Evolutionary conservation across 2,113 vertebrate genomes (phyloP).

Genomic region (Mirounga angustirostris): DNA sequence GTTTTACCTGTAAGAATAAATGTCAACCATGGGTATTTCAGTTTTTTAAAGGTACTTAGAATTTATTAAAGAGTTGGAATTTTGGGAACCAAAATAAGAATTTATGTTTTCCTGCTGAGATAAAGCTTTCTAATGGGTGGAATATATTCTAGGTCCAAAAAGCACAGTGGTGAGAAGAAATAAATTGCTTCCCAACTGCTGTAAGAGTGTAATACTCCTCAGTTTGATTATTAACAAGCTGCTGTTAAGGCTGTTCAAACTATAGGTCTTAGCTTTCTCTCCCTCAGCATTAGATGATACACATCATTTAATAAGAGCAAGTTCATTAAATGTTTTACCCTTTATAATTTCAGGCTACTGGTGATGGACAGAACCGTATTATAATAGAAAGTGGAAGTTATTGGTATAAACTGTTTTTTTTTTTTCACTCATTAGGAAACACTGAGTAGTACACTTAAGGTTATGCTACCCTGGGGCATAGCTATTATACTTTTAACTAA

Average conservation of each 20-base stretch:
- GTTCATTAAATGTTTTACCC: slow-evolving; percentile 75
- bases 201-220: slow-evolving; percentile 50
- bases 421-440: slow-evolving; percentile 37
- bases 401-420: slow-evolving; percentile 41
- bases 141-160: slow-evolving; percentile 74
- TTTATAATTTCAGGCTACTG: slow-evolving; percentile 67
- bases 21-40: slow-evolving; percentile 39
- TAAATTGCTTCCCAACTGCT: slow-evolving; percentile 74
- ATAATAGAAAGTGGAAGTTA: slow-evolving; percentile 57
- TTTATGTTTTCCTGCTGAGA: slow-evolving; percentile 76
- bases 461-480: slow-evolving; percentile 42
- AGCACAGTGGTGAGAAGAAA: slow-evolving; percentile 69
- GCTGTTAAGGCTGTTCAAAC: slow-evolving; percentile 75
- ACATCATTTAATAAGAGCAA: slow-evolving; percentile 70
- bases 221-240: slow-evolving; percentile 72
- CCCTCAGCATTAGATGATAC: slow-evolving; percentile 25
- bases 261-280: slow-evolving; percentile 64
- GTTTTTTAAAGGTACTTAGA: slow-evolving; percentile 70
- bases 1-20: slow-evolving; percentile 74
- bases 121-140: slow-evolving; percentile 73
- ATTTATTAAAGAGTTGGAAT: slow-evolving; percentile 63
- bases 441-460: slow-evolving; percentile 59
- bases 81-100: slow-evolving; percentile 73
- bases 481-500: slow-evolving; percentile 73
- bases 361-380: slow-evolving; percentile 66